Evolutionary conservation across 2,888 invertebrate species (phyloP), one percentile per base, ranked within the genome.

Genomic region (Buathra laborator): DNA sequence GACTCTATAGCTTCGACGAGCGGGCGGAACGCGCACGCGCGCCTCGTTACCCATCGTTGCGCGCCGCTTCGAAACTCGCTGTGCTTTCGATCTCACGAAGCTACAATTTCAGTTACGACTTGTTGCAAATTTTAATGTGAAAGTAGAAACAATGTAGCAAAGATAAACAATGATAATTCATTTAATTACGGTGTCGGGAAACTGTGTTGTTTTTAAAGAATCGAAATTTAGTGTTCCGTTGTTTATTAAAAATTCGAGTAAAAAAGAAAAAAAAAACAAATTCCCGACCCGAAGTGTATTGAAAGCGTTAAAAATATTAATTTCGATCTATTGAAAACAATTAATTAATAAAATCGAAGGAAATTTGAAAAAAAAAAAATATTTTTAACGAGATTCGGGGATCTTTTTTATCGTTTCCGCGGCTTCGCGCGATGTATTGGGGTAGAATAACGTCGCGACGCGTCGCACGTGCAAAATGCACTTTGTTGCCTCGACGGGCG

Each of bases 391-490:
- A 24, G 24, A 24, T 24, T 24, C 24, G 24, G 24, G 3, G 2
- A 24, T 24, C 2, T 24, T 24, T 51, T 46, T 48, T 6, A 10
- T 12, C 46, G 5, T 19, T 29, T 37, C 24, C 24, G 2, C 24
- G 24, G 1, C 24, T 24, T 2, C 24, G 24, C 24, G 24, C 24
- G 24, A 24, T 24, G 2, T 24, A 24, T 24, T 51, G 2, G n/a
- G 3, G n/a, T 1, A 19, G 7, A 53, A n/a, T 9, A 56, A 19
- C 51, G 6, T 14, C 75, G 51, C 46, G 44, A 24, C 32, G 70
- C 68, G 19, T 68, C 81, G 53, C 84, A 84, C 84, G 77, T 77
- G 84, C 64, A 59, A 56, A 77, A 56, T 74, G 74, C 77, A 64
- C 68, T 68, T 77, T 51, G 84, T 51, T 68, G 76, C 37, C 62